Evolutionary conservation across 2,888 invertebrate species (phyloP).

Genomic region (Teleogryllus oceanicus): DNA sequence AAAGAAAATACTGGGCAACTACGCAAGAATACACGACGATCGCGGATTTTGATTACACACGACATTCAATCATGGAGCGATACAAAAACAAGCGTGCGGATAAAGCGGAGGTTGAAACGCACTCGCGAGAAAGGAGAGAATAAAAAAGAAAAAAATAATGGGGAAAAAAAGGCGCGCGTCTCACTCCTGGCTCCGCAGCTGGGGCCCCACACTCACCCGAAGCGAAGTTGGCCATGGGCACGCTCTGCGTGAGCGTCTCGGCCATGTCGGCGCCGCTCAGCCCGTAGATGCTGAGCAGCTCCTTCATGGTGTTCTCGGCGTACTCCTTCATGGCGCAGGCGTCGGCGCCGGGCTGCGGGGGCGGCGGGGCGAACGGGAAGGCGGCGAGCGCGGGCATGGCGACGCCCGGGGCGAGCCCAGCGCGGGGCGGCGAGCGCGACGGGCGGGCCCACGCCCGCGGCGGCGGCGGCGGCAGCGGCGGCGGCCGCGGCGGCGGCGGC

Average conservation of each 20-base stretch:
- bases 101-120: no score
- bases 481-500: slow-evolving; percentile 36
- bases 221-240: slow-evolving; percentile 67
- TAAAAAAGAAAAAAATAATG: no score
- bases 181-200: no score
- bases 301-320: slow-evolving; percentile 76
- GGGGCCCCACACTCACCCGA: slow-evolving; percentile 52
- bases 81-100: no score
- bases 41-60: no score
- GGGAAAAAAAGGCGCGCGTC: no score
- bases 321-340: slow-evolving; percentile 69
- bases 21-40: no score
- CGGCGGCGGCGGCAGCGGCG: slow-evolving; percentile 41
- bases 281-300: slow-evolving; percentile 72
- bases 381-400: not conserved
- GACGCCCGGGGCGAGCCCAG: slow-evolving; percentile 27
- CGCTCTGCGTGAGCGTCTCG: slow-evolving; percentile 65
- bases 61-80: no score
- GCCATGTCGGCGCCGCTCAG: slow-evolving; percentile 65
- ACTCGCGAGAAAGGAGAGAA: no score
- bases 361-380: not conserved
- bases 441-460: slow-evolving; percentile 40
- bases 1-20: no score
- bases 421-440: slow-evolving; percentile 32
- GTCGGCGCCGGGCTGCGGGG: slow-evolving; percentile 43